A percentile compares a stretch with the other conserved stretches of the same genome.
Conservation (phyloP, 92 coral and sea anemone genomes). For the Hydrozoanthus gracilis region DNA sequence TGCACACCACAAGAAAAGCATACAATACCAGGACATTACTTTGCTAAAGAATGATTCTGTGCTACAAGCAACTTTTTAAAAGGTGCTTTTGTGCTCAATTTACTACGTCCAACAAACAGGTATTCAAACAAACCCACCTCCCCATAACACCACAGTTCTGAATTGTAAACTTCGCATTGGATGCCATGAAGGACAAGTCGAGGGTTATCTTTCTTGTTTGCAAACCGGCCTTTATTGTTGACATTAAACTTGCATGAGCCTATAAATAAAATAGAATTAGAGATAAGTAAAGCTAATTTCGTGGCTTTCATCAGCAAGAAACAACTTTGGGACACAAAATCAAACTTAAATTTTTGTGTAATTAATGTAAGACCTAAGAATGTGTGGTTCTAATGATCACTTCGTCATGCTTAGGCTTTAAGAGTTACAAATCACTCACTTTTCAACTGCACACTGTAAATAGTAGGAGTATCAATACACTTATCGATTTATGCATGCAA, state of each 20-base stretch:
- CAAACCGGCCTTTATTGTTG: constrained; percentile 64
- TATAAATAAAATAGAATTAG: constrained; percentile 2
- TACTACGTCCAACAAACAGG: background rate
- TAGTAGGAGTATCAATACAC: background rate
- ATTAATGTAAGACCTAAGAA: no score
- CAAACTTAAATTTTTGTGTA: background rate
- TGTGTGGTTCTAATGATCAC: no score
- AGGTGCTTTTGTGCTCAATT: background rate
- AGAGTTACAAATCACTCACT: background rate
- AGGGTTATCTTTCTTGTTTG: constrained; percentile 51
- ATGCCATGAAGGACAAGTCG: constrained; percentile 53
- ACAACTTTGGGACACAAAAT: background rate
- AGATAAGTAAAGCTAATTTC: background rate
- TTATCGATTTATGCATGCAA: background rate
- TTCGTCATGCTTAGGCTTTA: background rate
- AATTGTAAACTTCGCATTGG: constrained; percentile 67
- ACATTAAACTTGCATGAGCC: constrained; percentile 61
- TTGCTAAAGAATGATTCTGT: background rate
- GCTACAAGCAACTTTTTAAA: background rate
- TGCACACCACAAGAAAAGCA: background rate
- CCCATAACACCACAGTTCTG: constrained; percentile 72
- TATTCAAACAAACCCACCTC: constrained; percentile 50
- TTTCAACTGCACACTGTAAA: background rate
- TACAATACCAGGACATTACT: background rate
- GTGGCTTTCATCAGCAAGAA: background rate